phyloP scores from a whole-genome alignment of 1,140 invertebrate species.

The Philotrypesis tridentata region DNA sequence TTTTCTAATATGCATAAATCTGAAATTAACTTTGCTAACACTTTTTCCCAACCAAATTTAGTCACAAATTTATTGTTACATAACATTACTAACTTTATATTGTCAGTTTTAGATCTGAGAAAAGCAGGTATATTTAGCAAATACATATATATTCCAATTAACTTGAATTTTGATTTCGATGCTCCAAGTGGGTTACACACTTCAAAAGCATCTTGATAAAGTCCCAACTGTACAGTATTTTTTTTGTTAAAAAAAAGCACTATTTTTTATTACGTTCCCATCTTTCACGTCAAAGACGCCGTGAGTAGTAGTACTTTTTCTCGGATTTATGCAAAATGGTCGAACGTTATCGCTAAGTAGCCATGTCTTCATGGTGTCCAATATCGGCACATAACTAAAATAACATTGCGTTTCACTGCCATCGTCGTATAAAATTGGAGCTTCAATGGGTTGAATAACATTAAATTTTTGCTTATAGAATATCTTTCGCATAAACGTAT shows the following conservation, averaged over 20 bases:
- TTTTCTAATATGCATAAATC: too few species aligned
- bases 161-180: too few species aligned
- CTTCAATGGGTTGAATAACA: not conserved
- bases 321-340: not conserved
- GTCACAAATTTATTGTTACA: too few species aligned
- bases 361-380: not conserved
- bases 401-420: not conserved
- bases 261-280: not conserved
- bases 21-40: too few species aligned
- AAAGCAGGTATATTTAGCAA: too few species aligned
- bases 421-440: not conserved
- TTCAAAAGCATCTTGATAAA: not conserved
- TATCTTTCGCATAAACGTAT: not conserved
- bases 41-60: too few species aligned
- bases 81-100: too few species aligned
- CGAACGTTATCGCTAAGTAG: not conserved
- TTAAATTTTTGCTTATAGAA: not conserved
- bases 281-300: not conserved
- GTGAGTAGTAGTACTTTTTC: not conserved
- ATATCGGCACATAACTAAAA: not conserved
- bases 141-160: too few species aligned
- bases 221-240: not conserved
- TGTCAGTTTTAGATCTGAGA: too few species aligned
- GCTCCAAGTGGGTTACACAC: not conserved
- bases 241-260: not conserved